phyloP scores from a whole-genome alignment of 1,140 invertebrate genomes.

The Scaptodrosophila lebanonensis region DNA sequence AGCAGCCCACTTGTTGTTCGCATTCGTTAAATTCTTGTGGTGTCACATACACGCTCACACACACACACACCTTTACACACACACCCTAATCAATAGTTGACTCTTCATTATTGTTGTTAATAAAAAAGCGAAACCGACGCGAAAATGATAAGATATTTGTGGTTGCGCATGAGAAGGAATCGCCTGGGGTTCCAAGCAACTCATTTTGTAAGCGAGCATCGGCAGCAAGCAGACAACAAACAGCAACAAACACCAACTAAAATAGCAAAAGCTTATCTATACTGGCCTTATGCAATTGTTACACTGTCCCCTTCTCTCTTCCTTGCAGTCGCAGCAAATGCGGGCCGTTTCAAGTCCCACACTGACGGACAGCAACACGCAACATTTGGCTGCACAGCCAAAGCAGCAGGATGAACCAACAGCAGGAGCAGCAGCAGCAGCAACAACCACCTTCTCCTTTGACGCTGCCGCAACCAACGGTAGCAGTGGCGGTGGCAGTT shows the following conservation, averaged over 20 bases:
- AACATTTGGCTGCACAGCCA: not conserved
- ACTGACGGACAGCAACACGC: slow-evolving; percentile 28
- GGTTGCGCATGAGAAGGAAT: slow-evolving; percentile 34
- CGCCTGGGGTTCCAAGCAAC: slow-evolving; percentile 6
- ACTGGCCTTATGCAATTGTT: slow-evolving; percentile 7
- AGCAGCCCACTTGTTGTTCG: too few species aligned
- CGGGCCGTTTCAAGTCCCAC: slow-evolving; percentile 73
- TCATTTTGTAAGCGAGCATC: slow-evolving; percentile 25
- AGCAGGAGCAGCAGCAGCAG: not conserved
- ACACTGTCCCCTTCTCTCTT: not conserved
- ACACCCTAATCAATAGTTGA: not conserved
- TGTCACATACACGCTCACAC: too few species aligned
- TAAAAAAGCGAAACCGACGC: slow-evolving; percentile 10
- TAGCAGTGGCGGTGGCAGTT: not conserved
- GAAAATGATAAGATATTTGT: slow-evolving; percentile 38
- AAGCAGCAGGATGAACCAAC: slow-evolving; percentile 11
- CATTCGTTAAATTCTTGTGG: too few species aligned
- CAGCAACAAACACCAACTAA: too few species aligned
- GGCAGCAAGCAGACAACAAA: not conserved
- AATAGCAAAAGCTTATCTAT: too few species aligned
- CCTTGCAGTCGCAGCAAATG: slow-evolving; percentile 66
- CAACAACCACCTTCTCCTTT: not conserved
- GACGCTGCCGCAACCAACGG: not conserved
- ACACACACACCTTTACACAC: too few species aligned
- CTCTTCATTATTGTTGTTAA: slow-evolving; percentile 32